Percentiles rank a stretch among this genome's conserved stretches.
Conservation (phyloP, 2,113 vertebrate species). For the Salvelinus fontinalis region DNA sequence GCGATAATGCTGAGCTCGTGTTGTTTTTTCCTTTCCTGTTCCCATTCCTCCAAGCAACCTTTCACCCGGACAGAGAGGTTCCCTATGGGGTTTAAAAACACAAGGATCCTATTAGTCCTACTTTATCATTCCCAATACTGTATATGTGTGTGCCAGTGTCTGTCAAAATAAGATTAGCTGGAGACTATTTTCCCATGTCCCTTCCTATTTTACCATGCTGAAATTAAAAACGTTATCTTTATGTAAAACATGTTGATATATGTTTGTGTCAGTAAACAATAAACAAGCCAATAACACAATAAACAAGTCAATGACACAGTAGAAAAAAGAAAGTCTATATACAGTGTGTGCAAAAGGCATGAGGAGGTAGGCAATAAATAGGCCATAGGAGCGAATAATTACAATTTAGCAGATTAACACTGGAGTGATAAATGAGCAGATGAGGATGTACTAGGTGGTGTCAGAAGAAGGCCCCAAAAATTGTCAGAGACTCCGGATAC, state of each 20-base stretch:
- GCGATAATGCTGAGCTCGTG: constrained; percentile 39
- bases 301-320: too few species aligned
- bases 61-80: constrained; percentile 25
- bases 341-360: too few species aligned
- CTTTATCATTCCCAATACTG: background rate
- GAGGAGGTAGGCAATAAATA: too few species aligned
- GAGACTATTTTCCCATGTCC: background rate
- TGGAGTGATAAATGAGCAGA: too few species aligned
- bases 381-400: too few species aligned
- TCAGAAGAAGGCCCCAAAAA: too few species aligned
- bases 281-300: too few species aligned
- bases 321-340: too few species aligned
- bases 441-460: too few species aligned
- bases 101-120: constrained; percentile 22
- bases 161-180: background rate
- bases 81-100: constrained; percentile 35
- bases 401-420: too few species aligned
- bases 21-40: constrained; percentile 52
- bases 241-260: background rate
- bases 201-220: background rate
- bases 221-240: background rate
- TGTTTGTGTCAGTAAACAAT: background rate
- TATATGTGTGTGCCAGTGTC: background rate
- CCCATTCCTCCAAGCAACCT: constrained; percentile 40
- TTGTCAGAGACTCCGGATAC: too few species aligned